Percentiles rank a stretch among this genome's conserved stretches.
These are phyloP conservation scores for Cassiopea andromeda DNA, from an alignment of 30 jellyfish, hydroid and myxozoan species.

Conservation along the genomic window DNA sequence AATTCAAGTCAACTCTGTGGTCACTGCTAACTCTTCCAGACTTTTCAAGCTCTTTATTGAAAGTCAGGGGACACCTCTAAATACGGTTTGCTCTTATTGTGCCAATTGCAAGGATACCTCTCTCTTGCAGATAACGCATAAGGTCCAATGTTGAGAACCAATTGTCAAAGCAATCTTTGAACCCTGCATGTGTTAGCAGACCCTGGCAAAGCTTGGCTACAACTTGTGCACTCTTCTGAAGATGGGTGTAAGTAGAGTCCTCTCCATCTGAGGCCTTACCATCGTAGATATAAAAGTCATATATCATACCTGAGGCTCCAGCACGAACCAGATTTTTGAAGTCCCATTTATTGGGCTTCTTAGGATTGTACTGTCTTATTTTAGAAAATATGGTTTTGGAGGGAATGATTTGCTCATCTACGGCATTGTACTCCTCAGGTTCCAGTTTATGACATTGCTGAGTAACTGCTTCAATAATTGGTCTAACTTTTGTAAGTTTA, in stretches of 20 bases:
- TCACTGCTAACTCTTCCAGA: slow-evolving; percentile 60
- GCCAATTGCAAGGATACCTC: slow-evolving; percentile 61
- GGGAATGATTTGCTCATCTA: slow-evolving; percentile 73
- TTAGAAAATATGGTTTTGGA: slow-evolving; percentile 48
- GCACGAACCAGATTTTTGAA: slow-evolving; percentile 62
- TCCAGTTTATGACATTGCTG: slow-evolving; percentile 25
- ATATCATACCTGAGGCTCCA: slow-evolving; percentile 60
- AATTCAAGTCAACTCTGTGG: slow-evolving; percentile 45
- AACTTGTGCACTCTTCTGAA: slow-evolving; percentile 17
- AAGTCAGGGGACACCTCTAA: slow-evolving; percentile 53
- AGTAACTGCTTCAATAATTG: slow-evolving; percentile 7
- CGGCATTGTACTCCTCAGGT: slow-evolving; percentile 66
- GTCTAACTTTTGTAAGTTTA: slow-evolving; percentile 1
- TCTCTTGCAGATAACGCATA: slow-evolving; percentile 42
- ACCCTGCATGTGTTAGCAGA: slow-evolving; percentile 18
- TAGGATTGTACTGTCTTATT: slow-evolving; percentile 71
- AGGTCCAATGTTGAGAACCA: slow-evolving; percentile 70
- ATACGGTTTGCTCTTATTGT: slow-evolving; percentile 59
- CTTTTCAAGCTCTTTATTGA: slow-evolving; percentile 66
- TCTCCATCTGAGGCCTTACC: slow-evolving; percentile 25
- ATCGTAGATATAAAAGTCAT: slow-evolving; percentile 54
- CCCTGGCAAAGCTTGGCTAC: slow-evolving; percentile 35
- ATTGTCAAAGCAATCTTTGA: slow-evolving; percentile 71
- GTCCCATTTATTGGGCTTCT: slow-evolving; percentile 76
- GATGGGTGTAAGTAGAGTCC: background rate